Conservation (phyloP, 2,797 vertebrate genomes). For the Pantherophis alleghaniensis region DNA sequence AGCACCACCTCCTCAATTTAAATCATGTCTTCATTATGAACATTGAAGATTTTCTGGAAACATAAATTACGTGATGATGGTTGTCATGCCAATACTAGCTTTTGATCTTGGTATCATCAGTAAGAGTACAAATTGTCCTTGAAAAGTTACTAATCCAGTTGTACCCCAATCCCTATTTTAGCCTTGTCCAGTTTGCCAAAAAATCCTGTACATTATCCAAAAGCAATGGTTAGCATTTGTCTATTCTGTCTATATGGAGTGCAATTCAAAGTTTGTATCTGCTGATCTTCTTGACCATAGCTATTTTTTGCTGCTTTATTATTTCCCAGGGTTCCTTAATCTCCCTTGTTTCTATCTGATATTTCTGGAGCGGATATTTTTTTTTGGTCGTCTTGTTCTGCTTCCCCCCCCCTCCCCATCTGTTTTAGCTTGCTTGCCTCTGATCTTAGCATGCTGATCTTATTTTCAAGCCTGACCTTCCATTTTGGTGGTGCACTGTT, state of each 20-base stretch:
- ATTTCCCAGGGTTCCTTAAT: background rate
- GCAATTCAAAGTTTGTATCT: background rate
- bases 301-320: background rate
- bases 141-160: background rate
- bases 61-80: background rate
- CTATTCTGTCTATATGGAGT: background rate
- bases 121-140: background rate
- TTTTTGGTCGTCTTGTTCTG: background rate
- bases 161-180: background rate
- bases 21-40: background rate
- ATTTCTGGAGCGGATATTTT: background rate
- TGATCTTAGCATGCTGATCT: background rate
- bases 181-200: background rate
- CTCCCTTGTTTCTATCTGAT: background rate
- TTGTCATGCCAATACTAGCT: background rate
- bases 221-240: background rate
- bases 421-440: background rate
- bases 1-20: background rate
- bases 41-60: background rate
- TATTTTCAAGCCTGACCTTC: no score
- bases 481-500: background rate
- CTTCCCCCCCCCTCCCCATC: no score
- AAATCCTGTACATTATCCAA: background rate
- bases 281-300: background rate
- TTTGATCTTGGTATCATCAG: background rate